Evolutionary conservation across 1,140 invertebrate species (phyloP).

Genomic region (Trachymyrmex septentrionalis): DNA sequence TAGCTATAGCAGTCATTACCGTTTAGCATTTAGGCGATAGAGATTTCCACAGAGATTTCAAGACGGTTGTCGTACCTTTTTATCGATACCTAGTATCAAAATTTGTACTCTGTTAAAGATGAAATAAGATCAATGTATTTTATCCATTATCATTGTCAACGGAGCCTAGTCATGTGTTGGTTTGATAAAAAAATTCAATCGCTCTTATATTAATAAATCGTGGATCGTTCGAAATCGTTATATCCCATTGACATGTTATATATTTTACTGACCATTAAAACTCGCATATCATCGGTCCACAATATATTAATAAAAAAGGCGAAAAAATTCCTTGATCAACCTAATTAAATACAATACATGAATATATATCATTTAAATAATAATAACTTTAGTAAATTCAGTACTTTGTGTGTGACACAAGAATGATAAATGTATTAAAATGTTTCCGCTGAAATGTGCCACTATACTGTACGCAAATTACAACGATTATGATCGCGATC

Average conservation of each 20-base stretch:
- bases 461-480: not conserved
- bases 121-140: not conserved
- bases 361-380: not conserved
- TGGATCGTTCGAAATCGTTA: not conserved
- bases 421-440: not conserved
- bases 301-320: not conserved
- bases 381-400: not conserved
- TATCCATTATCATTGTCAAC: not conserved
- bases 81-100: not conserved
- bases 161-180: not conserved
- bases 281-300: not conserved
- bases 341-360: not conserved
- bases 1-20: not conserved
- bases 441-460: conserved; percentile 15
- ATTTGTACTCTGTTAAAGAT: not conserved
- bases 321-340: not conserved
- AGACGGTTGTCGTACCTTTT: not conserved
- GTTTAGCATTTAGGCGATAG: not conserved
- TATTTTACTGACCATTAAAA: not conserved
- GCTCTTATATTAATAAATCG: not conserved
- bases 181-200: not conserved
- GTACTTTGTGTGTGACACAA: conserved; percentile 5
- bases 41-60: not conserved
- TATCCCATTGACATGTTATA: not conserved
- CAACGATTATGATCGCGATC: conserved; percentile 31